Base-by-base conservation (phyloP, 1,140 invertebrate species). In the Panagrolaimus sp. region DNA sequence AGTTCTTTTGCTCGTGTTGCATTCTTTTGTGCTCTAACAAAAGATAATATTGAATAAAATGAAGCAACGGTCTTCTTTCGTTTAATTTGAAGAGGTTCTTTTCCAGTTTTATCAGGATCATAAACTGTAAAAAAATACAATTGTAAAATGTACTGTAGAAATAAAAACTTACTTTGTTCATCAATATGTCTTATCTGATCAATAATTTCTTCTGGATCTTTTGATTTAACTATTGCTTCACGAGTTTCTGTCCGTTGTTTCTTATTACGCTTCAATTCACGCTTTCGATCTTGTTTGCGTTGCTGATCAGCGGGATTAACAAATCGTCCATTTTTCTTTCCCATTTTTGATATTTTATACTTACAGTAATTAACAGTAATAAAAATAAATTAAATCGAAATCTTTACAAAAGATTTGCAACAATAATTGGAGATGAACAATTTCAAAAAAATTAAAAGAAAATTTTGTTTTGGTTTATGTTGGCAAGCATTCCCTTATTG, bases 301-400 rank as follows among this genome's bases (percentile, higher is more conserved):
- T 85, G 85, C 73, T 85, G 83, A 72, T 86, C 86, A 27, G 86
- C 86, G 53, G 86, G 86, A 74, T 86, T 86, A 84, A 86, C 86
- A 66, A 83, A 84, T 72, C 85, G 84, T 72, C 84, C 85, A 83
- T 82, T 83, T 72, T 86, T 86, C 27, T 69, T 69, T 84, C 84
- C 85, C 85, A 85, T 74, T 27, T 31, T 72, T 38, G 31, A 38
- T 4, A 11, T 11, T 63, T 44, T 16, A 20, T 43, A 53, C 8
- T 1, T 53, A 8, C n/a, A 53, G 25, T 9, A 9, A 53, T 11
- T 53, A 53, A 1, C 48, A 53, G n/a, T 14, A 53, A 53, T 0
- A 9, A 53, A 53, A 53, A 14, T 23, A 11, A 9, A 0, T 9
- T 23, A 9, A 53, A n/a, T n/a, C n/a, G 1, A 53, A 53, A 25